phyloP scores from a whole-genome alignment of 2,797 vertebrate genomes.

The Miichthys miiuy region DNA sequence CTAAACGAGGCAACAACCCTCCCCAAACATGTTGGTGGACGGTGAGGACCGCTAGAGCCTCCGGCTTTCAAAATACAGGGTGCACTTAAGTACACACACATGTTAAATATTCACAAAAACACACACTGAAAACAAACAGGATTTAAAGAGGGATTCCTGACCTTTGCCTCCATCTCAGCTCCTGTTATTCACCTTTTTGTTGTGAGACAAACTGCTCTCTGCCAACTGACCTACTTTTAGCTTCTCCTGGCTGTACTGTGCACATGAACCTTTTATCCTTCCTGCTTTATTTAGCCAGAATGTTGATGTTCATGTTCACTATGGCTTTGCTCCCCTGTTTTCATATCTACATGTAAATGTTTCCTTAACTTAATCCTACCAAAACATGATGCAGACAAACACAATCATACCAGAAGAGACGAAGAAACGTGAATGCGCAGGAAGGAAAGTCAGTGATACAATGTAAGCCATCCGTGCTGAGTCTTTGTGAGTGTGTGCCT shows the following conservation, averaged over 20 bases:
- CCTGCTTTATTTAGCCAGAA: constrained; percentile 34
- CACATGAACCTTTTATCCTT: constrained; percentile 39
- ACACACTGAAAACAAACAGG: constrained; percentile 27
- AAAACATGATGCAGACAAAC: constrained; percentile 43
- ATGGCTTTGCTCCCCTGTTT: constrained; percentile 13
- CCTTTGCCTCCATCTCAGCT: constrained; percentile 57
- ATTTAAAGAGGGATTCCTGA: constrained; percentile 61
- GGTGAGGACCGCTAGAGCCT: constrained; percentile 51
- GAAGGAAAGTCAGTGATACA: constrained; percentile 52
- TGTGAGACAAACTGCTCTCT: constrained; percentile 44
- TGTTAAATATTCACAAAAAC: constrained; percentile 48
- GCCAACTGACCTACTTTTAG: constrained; percentile 75
- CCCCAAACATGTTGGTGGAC: constrained; percentile 44
- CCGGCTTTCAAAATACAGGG: constrained; percentile 55
- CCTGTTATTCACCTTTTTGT: constrained; percentile 50
- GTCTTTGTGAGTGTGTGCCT: constrained; percentile 55
- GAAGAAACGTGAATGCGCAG: constrained; percentile 39
- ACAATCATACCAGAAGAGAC: constrained; percentile 17
- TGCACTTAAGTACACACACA: constrained; percentile 15
- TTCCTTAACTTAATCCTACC: constrained; percentile 50
- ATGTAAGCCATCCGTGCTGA: constrained; percentile 46
- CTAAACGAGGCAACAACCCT: constrained; percentile 61
- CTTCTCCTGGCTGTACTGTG: constrained; percentile 40
- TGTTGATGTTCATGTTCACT: constrained; percentile 36
- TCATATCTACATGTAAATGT: constrained; percentile 47